phyloP scores from a whole-genome alignment of 2,113 vertebrate genomes.

The Muntiacus muntjak region DNA sequence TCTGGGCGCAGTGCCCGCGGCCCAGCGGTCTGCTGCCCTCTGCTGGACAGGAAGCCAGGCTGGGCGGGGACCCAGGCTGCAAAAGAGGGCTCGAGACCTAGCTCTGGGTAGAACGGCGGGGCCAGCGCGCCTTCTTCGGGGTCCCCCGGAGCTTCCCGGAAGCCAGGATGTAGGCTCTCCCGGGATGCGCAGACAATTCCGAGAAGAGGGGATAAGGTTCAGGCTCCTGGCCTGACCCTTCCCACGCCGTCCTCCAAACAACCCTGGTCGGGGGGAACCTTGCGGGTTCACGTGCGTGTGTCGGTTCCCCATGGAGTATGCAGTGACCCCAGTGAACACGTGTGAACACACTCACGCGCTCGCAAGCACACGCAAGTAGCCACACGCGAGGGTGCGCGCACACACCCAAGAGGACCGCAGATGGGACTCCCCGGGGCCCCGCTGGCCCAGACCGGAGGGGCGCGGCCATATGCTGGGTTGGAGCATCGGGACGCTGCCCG shows the following conservation, averaged over 20 bases:
- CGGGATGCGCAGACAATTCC: background rate
- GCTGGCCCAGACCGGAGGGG: background rate
- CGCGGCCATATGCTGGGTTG: background rate
- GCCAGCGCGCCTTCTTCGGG: background rate
- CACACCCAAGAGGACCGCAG: background rate
- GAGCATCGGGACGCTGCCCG: background rate
- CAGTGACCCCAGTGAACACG: background rate
- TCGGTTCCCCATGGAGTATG: conserved; percentile 2
- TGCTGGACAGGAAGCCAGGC: background rate
- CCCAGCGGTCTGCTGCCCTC: conserved; percentile 58
- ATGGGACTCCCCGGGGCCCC: background rate
- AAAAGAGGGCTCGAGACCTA: background rate
- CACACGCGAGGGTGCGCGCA: background rate
- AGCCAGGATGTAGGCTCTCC: background rate
- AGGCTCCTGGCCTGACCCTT: background rate
- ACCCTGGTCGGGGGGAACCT: background rate
- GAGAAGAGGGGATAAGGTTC: background rate
- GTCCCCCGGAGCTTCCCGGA: background rate
- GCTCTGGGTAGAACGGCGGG: background rate
- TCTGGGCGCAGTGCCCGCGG: background rate
- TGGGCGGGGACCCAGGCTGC: background rate
- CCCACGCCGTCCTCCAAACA: conserved; percentile 38
- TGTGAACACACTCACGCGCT: background rate
- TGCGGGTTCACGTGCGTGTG: background rate
- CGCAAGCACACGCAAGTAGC: background rate